Conservation (phyloP, 2,888 invertebrate genomes). For the Rhogogaster chlorosoma region DNA sequence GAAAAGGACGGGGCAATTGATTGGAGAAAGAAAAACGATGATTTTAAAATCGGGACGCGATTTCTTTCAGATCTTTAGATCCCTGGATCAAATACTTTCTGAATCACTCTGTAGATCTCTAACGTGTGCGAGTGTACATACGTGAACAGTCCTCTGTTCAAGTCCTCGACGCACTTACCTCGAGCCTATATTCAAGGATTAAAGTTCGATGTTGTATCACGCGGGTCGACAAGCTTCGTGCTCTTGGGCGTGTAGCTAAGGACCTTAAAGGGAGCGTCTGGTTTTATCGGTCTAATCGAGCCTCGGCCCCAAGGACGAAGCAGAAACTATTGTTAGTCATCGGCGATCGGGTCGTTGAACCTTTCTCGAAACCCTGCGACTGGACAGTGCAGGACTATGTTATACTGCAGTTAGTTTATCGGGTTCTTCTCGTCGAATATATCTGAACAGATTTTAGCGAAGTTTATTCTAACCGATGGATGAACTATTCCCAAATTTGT, state of each 20-base stretch:
- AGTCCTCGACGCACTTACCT: constrained; percentile 19
- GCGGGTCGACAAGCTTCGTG: neutral
- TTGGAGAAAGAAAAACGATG: too few species aligned
- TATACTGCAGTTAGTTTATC: neutral
- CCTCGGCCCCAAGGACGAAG: neutral
- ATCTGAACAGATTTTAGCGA: neutral
- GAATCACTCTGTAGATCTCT: constrained; percentile 21
- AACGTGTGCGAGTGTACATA: neutral
- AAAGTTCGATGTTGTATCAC: constrained; percentile 44
- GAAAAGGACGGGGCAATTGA: neutral
- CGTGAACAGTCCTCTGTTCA: neutral
- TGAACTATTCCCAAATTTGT: neutral
- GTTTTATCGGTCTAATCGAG: constrained; percentile 38
- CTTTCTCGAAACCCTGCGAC: neutral
- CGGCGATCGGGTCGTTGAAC: neutral
- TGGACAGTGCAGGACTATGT: neutral
- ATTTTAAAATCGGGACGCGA: neutral
- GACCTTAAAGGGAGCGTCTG: constrained; percentile 38
- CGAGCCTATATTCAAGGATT: constrained; percentile 16
- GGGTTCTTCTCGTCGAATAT: neutral
- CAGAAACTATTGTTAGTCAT: constrained; percentile 12
- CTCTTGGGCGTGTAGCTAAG: constrained; percentile 19
- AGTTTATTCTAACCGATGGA: neutral
- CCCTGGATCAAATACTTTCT: neutral
- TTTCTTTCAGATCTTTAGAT: neutral